Conservation (phyloP, 1,140 invertebrate genomes). For the Hestina assimilis region DNA sequence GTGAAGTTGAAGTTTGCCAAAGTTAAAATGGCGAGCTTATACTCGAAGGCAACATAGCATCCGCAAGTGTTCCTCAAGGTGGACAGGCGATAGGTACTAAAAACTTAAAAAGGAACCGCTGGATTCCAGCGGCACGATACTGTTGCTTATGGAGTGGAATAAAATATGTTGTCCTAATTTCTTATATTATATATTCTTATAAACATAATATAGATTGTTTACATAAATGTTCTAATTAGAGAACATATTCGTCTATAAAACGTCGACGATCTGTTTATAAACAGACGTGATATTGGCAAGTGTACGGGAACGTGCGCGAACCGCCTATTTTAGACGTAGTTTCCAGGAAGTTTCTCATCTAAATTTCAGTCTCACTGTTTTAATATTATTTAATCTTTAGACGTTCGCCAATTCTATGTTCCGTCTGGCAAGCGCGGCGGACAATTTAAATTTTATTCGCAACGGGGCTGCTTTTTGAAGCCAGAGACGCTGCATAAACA, state of each 20-base stretch:
- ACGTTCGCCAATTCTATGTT: conserved; percentile 41
- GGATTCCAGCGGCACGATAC: too few species aligned
- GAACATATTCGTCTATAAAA: conserved; percentile 29
- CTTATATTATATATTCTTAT: not conserved
- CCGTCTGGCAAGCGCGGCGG: conserved; percentile 50
- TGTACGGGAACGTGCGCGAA: conserved; percentile 45
- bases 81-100: too few species aligned
- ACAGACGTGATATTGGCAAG: conserved; percentile 50
- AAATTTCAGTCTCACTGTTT: conserved; percentile 38
- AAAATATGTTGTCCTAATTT: too few species aligned
- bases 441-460: conserved; percentile 54
- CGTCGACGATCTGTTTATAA: conserved; percentile 40
- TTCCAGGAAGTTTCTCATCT: conserved; percentile 56
- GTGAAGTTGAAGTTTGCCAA: too few species aligned
- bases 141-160: too few species aligned
- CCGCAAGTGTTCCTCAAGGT: too few species aligned
- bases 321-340: conserved; percentile 39
- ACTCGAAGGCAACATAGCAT: too few species aligned
- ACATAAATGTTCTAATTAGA: conserved; percentile 18
- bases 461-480: conserved; percentile 33
- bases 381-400: conserved; percentile 60
- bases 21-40: too few species aligned
- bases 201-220: conserved; percentile 13
- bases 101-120: too few species aligned
- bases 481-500: conserved; percentile 46